These are phyloP conservation scores for Gallinago solitaria DNA, from an alignment of 2,797 vertebrate species.

Conservation along the genomic window DNA sequence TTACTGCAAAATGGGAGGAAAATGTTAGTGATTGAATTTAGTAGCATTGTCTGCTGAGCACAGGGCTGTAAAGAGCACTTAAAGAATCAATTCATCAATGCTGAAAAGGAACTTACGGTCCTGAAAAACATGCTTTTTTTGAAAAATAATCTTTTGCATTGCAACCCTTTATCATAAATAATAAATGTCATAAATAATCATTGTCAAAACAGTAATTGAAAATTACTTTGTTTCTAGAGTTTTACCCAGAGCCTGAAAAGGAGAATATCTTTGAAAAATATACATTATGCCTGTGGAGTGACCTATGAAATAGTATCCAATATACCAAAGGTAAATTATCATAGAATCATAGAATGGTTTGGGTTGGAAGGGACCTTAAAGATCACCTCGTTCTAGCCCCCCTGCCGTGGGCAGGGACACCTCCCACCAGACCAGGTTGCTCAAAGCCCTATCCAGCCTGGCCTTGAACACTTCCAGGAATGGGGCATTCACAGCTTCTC, in stretches of 20 bases:
- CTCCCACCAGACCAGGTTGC: neutral
- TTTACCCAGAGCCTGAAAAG: conserved; percentile 98
- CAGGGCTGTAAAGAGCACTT: neutral
- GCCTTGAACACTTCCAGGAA: neutral
- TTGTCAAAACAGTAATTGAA: neutral
- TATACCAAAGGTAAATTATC: conserved; percentile 91
- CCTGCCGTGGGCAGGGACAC: neutral
- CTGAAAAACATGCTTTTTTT: neutral
- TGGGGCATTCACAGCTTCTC: neutral
- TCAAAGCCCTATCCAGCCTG: neutral
- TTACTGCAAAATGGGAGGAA: neutral
- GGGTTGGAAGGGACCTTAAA: neutral
- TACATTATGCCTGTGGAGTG: conserved; percentile 91
- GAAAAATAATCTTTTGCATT: neutral
- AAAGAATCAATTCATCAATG: neutral
- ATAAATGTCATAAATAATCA: neutral
- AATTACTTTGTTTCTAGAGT: conserved; percentile 80
- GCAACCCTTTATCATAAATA: neutral
- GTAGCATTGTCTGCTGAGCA: neutral
- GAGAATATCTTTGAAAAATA: conserved; percentile 94
- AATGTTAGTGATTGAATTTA: neutral
- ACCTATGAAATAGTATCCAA: conserved; percentile 98
- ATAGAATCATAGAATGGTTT: neutral
- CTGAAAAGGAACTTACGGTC: neutral
- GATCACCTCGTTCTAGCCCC: neutral